Evolutionary conservation across 1,140 invertebrate genomes (phyloP), one percentile per base, ranked within the genome.

Genomic region (Portunus trituberculatus): DNA sequence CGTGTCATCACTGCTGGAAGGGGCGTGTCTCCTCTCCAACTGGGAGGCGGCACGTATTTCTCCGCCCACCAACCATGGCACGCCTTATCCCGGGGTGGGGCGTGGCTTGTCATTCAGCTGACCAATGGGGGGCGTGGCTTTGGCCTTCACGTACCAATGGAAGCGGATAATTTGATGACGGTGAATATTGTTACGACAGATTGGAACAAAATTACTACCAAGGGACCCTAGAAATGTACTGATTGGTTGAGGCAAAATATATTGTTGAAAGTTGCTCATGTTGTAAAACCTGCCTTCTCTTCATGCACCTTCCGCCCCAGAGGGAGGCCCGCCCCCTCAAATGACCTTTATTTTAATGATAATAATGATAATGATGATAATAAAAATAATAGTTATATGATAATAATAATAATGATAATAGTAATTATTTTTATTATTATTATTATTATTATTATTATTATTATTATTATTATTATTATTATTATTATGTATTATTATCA

Each of bases 181-280:
- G 95, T 96, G 96, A 96, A 96, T 96, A 96, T 96, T 96, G 96
- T 96, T 96, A 96, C 96, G 96, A 96, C 96, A 96, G 96, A 96
- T 96, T 96, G 96, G 96, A 94, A 94, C 95, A 95, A 96, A 96
- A 96, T 96, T 96, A 96, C 96, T 96, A 94, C 96, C 96, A 94
- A 95, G 94, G 95, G 94, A 96, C 95, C 94, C 94, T 92, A 94
- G 95, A 95, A 95, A 95, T 95, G 96, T 96, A 95, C 93, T 96
- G 96, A 96, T 96, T 96, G 96, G 96, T 96, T 87, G 87, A 95
- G 95, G 91, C 92, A 95, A 96, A 96, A 96, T 96, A 96, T 95
- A 96, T 96, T 95, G 94, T 95, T 92, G 90, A 95, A 92, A 95
- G 90, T 95, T 95, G 90, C 45, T 92, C 90, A 95, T 59, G 39